Evolutionary conservation across 2,888 invertebrate genomes (phyloP).

Genomic region (Phengaris arion): DNA sequence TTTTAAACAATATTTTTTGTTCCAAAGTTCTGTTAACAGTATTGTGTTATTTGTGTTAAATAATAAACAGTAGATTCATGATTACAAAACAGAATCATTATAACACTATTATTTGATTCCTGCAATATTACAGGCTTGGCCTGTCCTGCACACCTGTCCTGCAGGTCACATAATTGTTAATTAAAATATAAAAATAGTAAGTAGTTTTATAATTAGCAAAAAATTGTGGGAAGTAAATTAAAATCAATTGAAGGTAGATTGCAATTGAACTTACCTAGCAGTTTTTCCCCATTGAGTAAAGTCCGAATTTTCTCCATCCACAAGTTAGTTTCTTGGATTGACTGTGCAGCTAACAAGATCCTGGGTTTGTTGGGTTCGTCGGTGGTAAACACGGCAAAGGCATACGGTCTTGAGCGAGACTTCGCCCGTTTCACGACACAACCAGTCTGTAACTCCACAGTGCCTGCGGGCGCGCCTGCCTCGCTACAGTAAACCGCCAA

Average conservation of each 20-base stretch:
- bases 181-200: too few species aligned
- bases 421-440: slow-evolving; percentile 82
- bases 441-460: slow-evolving; percentile 78
- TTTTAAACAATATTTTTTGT: too few species aligned
- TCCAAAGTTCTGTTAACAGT: too few species aligned
- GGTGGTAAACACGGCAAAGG: slow-evolving; percentile 83
- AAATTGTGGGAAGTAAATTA: slow-evolving; percentile 2
- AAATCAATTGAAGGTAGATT: slow-evolving; percentile 37
- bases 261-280: slow-evolving; percentile 58
- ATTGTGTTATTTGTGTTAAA: too few species aligned
- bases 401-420: slow-evolving; percentile 83
- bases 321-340: slow-evolving; percentile 82
- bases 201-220: not conserved
- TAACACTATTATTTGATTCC: too few species aligned
- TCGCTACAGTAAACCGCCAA: slow-evolving; percentile 79
- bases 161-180: too few species aligned
- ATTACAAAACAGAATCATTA: too few species aligned
- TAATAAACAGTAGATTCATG: too few species aligned
- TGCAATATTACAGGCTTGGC: too few species aligned
- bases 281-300: slow-evolving; percentile 68
- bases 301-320: slow-evolving; percentile 84
- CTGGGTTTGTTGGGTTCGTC: slow-evolving; percentile 80
- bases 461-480: slow-evolving; percentile 68
- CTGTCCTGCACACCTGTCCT: too few species aligned
- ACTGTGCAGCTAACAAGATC: slow-evolving; percentile 82